Evolutionary conservation across 2,113 vertebrate species (phyloP).

Genomic region (Patagioenas fasciata): DNA sequence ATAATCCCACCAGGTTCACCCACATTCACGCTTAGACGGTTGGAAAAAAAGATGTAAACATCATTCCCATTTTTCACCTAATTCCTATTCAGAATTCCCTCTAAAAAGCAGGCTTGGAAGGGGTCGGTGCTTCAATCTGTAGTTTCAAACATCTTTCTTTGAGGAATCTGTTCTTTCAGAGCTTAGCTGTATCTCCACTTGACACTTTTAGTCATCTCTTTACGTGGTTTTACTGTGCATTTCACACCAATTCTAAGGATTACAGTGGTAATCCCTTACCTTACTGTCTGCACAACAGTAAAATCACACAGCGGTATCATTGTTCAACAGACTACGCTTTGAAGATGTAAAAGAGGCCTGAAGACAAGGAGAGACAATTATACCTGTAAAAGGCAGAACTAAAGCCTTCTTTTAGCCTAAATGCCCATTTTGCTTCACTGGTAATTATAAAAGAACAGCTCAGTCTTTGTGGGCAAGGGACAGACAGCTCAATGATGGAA

Average conservation of each 20-base stretch:
- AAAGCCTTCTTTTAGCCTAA: conserved; percentile 40
- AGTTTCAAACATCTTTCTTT: neutral
- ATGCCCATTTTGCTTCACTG: conserved; percentile 20
- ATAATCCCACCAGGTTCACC: neutral
- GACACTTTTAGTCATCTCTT: neutral
- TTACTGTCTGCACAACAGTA: neutral
- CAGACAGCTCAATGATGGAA: neutral
- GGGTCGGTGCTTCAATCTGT: neutral
- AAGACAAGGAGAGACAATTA: conserved; percentile 36
- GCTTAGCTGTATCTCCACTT: neutral
- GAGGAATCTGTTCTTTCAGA: neutral
- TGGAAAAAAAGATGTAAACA: neutral
- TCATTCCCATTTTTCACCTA: neutral
- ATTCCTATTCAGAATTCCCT: neutral
- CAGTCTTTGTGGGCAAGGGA: neutral
- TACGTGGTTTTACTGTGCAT: neutral
- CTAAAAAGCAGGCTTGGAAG: neutral
- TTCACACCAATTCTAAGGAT: neutral
- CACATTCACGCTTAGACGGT: neutral
- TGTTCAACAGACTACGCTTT: conserved; percentile 13
- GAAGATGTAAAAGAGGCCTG: conserved; percentile 17
- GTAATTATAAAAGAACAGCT: conserved; percentile 41
- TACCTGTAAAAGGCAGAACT: neutral
- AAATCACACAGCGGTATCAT: neutral
- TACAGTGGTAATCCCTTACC: neutral